These are phyloP conservation scores for Siniperca undulata DNA, from an alignment of 2,797 vertebrate species.

Conservation along the genomic window DNA sequence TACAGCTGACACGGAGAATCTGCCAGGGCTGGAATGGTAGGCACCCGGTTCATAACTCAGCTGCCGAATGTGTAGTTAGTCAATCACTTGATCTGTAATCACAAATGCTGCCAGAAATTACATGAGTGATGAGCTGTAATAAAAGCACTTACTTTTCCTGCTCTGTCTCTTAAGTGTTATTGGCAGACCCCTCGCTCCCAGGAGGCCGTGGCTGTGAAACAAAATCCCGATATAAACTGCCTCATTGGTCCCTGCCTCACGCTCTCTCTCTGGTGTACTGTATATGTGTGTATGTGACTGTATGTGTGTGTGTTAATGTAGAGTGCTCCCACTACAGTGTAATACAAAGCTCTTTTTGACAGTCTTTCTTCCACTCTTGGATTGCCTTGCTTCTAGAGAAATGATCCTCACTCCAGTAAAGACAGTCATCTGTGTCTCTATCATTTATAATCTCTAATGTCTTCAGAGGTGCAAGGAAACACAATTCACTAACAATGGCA, in stretches of 20 bases:
- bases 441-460: slow-evolving; percentile 68
- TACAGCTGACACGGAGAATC: slow-evolving; percentile 85
- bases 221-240: slow-evolving; percentile 87
- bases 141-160: slow-evolving; percentile 91
- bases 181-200: slow-evolving; percentile 87
- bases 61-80: slow-evolving; percentile 95
- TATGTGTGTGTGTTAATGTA: slow-evolving; percentile 59
- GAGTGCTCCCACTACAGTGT: slow-evolving; percentile 55
- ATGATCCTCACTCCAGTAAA: slow-evolving; percentile 74
- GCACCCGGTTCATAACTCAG: slow-evolving; percentile 92
- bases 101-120: slow-evolving; percentile 96
- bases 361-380: slow-evolving; percentile 68
- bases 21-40: slow-evolving; percentile 80
- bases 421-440: slow-evolving; percentile 62
- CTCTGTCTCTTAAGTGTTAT: slow-evolving; percentile 90
- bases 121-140: slow-evolving; percentile 95
- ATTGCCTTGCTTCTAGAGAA: slow-evolving; percentile 76
- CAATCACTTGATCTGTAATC: slow-evolving; percentile 99
- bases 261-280: slow-evolving; percentile 70
- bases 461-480: slow-evolving; percentile 56
- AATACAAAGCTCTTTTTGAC: slow-evolving; percentile 79
- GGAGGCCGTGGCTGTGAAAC: slow-evolving; percentile 86
- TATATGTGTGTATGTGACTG: slow-evolving; percentile 55
- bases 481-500: slow-evolving; percentile 27
- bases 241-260: slow-evolving; percentile 85